A percentile compares a stretch with the other conserved stretches of the same genome.
Evolutionary conservation across 2,888 invertebrate species (phyloP).

Genomic region (Carterocephalus palaemon): DNA sequence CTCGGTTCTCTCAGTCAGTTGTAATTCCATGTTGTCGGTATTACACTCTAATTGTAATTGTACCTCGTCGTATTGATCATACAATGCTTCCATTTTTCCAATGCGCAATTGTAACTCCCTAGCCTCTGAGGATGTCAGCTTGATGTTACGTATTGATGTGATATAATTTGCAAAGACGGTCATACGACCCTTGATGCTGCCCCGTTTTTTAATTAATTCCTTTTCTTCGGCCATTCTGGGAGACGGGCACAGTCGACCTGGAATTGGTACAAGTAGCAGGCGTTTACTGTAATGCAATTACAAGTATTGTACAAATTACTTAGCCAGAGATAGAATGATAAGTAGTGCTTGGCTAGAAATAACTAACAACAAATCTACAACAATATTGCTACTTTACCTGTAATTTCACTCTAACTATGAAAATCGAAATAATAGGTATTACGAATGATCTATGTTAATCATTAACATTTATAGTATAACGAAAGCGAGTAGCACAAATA

Average conservation of each 20-base stretch:
- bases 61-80: slow-evolving; percentile 30
- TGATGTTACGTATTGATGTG: not conserved
- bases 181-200: slow-evolving; percentile 24
- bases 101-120: slow-evolving; percentile 29
- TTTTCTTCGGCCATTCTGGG: slow-evolving; percentile 10
- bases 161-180: slow-evolving; percentile 19
- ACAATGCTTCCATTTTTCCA: slow-evolving; percentile 28
- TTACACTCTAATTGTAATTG: slow-evolving; percentile 30
- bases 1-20: slow-evolving; percentile 5
- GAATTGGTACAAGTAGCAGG: slow-evolving; percentile 6
- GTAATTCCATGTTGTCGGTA: slow-evolving; percentile 18
- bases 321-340: not conserved
- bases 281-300: not conserved
- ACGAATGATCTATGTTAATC: too few relatives aligned
- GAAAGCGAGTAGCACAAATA: too few relatives aligned
- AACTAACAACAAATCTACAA: too few relatives aligned
- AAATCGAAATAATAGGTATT: too few relatives aligned
- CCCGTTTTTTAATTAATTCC: slow-evolving; percentile 23
- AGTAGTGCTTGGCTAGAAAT: too few relatives aligned
- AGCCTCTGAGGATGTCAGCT: slow-evolving; percentile 1
- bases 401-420: too few relatives aligned
- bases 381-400: too few relatives aligned
- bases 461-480: too few relatives aligned
- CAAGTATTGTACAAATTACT: not conserved
- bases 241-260: not conserved